A percentile compares a stretch with the other conserved stretches of the same genome.
Conservation (phyloP, 2,797 vertebrate genomes). For the Ctenopoma multispine region DNA sequence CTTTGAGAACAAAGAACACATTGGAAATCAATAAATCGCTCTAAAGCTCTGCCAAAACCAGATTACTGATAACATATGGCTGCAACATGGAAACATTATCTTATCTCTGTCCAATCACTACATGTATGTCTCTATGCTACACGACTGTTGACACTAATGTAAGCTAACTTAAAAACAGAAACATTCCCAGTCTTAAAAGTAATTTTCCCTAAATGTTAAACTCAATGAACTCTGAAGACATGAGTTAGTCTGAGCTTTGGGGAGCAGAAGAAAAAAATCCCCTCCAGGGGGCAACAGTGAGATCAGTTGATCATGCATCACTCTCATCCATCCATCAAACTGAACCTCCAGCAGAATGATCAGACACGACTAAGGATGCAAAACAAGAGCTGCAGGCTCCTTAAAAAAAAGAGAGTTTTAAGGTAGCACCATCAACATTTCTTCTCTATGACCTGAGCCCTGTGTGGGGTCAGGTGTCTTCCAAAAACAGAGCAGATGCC, state of each 20-base stretch:
- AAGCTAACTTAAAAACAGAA: conserved; percentile 5
- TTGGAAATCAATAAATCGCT: conserved; percentile 21
- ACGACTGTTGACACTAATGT: background rate
- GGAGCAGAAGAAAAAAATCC: conserved; percentile 68
- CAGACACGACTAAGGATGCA: conserved; percentile 9
- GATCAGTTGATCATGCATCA: conserved; percentile 1
- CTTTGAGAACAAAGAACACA: conserved; percentile 19
- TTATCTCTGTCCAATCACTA: background rate
- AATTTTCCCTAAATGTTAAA: conserved; percentile 27
- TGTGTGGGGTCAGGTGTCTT: conserved; percentile 15
- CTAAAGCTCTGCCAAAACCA: conserved; percentile 1
- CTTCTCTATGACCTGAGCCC: conserved; percentile 36
- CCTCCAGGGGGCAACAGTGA: conserved; percentile 63
- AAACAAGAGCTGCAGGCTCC: conserved; percentile 29
- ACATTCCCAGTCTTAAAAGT: conserved; percentile 8
- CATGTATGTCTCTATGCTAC: background rate
- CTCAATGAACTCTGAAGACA: conserved; percentile 76
- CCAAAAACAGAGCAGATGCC: conserved; percentile 46
- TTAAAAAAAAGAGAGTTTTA: conserved; percentile 14
- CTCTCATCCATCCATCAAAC: conserved; percentile 29
- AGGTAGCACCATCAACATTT: conserved; percentile 8
- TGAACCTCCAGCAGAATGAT: conserved; percentile 44
- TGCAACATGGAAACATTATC: background rate
- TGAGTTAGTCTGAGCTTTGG: conserved; percentile 47
- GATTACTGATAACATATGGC: background rate